phyloP scores from a whole-genome alignment of 2,113 vertebrate genomes.

The Ibidorhyncha struthersii region DNA sequence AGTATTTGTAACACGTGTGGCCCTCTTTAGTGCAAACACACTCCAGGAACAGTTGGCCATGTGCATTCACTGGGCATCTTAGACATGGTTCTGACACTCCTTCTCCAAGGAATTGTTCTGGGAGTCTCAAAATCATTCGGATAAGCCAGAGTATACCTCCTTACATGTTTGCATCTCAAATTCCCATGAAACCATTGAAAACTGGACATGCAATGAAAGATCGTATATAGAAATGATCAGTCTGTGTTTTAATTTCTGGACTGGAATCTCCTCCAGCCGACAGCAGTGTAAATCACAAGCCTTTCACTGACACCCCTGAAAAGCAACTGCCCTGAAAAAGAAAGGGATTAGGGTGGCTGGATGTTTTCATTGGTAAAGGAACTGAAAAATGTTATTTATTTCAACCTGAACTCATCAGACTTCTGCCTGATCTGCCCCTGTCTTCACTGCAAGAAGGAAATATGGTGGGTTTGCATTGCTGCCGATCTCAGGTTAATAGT shows the following conservation, averaged over 20 bases:
- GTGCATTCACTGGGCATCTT: background rate
- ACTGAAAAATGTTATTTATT: background rate
- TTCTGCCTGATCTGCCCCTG: background rate
- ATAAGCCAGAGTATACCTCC: background rate
- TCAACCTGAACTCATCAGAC: background rate
- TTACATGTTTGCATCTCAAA: background rate
- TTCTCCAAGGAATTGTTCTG: background rate
- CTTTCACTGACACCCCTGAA: background rate
- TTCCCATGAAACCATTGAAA: background rate
- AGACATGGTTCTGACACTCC: background rate
- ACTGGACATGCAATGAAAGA: background rate
- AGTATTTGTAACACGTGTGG: background rate
- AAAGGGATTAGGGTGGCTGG: background rate
- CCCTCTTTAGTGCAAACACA: background rate
- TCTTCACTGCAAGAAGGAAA: background rate
- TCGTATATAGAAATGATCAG: background rate
- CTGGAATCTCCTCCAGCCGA: background rate
- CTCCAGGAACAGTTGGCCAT: background rate
- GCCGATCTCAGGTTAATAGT: background rate
- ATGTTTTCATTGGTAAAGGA: background rate
- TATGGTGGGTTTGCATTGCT: background rate
- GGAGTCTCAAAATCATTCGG: background rate
- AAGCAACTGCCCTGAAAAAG: background rate
- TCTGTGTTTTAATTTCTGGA: background rate
- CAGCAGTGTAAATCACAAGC: background rate